These are phyloP conservation scores for Anguilla rostrata DNA, from an alignment of 2,113 vertebrate genomes.

Conservation along the genomic window DNA sequence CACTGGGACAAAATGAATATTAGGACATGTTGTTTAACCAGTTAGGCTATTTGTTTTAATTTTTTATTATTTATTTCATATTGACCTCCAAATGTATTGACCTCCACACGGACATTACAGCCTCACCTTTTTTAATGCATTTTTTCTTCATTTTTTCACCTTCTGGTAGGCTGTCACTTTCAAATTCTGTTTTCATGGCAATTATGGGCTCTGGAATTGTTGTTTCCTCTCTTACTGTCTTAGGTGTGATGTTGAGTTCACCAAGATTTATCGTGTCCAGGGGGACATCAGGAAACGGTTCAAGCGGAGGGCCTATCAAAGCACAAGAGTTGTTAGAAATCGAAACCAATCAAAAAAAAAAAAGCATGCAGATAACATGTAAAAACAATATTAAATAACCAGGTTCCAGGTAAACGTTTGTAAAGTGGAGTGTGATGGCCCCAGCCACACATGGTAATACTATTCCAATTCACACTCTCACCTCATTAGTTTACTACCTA, in stretches of 20 bases:
- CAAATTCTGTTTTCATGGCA: constrained; percentile 52
- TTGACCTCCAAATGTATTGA: too few species aligned
- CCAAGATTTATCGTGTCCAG: constrained; percentile 69
- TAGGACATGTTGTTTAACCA: constrained; percentile 6
- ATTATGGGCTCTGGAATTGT: constrained; percentile 33
- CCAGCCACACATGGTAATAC: background rate
- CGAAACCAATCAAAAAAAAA: background rate
- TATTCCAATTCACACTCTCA: background rate
- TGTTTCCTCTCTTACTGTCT: constrained; percentile 35
- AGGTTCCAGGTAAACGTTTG: too few species aligned
- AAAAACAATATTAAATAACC: background rate
- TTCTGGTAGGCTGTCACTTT: constrained; percentile 42
- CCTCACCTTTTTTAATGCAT: constrained; percentile 55
- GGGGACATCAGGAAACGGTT: constrained; percentile 65
- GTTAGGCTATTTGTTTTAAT: background rate
- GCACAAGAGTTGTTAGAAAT: background rate
- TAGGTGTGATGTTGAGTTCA: constrained; percentile 44
- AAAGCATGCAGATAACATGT: background rate
- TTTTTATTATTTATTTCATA: constrained; percentile 3
- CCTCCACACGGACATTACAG: background rate
- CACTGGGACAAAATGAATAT: constrained; percentile 45
- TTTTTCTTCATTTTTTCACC: constrained; percentile 58
- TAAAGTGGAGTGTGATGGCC: too few species aligned
- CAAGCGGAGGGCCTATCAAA: constrained; percentile 55
- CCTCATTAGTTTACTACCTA: too few species aligned